Percentiles rank a stretch among this genome's conserved stretches.
Evolutionary conservation across 2,888 invertebrate species (phyloP).

Genomic region (Amblyjoppa fuscipennis): DNA sequence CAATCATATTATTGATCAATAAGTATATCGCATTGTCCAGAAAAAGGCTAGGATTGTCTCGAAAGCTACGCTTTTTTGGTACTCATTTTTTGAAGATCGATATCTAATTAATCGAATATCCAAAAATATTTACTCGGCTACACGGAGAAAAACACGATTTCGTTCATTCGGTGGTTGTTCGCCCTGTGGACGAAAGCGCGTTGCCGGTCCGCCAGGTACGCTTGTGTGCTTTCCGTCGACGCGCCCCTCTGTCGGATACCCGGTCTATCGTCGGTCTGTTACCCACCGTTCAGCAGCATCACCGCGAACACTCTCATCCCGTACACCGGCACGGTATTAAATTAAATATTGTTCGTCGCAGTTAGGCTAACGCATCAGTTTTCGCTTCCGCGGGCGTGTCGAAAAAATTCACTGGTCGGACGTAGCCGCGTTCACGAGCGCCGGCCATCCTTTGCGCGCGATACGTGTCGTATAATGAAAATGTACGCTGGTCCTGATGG

Average conservation of each 20-base stretch:
- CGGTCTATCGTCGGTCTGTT: conserved; percentile 7
- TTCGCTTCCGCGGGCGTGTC: conserved; percentile 34
- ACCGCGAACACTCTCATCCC: conserved; percentile 27
- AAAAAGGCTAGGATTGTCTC: no score
- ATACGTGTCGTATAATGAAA: conserved; percentile 15
- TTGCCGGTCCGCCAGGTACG: neutral
- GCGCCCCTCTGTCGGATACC: neutral
- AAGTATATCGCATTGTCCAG: no score
- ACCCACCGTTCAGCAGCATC: conserved; percentile 18
- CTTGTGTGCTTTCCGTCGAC: neutral
- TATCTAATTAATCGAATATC: no score
- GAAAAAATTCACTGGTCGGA: conserved; percentile 13
- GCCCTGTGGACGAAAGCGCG: no score
- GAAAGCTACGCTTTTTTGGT: no score
- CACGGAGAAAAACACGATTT: no score
- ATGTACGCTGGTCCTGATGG: conserved; percentile 5
- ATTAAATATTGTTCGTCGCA: conserved; percentile 51
- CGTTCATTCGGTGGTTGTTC: no score
- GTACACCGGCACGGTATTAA: conserved; percentile 38
- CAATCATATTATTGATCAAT: no score
- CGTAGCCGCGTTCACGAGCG: neutral
- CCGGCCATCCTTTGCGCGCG: neutral
- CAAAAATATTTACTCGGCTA: no score
- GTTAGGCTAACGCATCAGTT: conserved; percentile 42
- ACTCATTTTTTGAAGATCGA: no score